phyloP scores from a whole-genome alignment of 2,797 vertebrate genomes.

The Etheostoma perlongum region DNA sequence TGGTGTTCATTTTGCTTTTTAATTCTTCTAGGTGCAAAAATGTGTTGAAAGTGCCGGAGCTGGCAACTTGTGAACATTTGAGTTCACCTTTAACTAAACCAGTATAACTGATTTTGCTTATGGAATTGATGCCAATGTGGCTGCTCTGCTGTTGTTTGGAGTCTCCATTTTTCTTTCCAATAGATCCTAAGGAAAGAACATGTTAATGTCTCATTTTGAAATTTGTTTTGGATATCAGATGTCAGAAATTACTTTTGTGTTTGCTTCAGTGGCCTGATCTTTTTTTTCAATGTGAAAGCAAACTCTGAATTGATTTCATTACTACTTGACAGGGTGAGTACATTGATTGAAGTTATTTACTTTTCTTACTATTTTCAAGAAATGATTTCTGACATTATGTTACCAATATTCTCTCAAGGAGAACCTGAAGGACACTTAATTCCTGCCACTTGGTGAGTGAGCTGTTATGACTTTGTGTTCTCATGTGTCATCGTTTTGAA shows the following conservation, averaged over 20 bases:
- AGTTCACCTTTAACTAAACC: conserved; percentile 53
- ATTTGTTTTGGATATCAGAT: neutral
- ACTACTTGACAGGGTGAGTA: conserved; percentile 86
- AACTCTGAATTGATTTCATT: conserved; percentile 78
- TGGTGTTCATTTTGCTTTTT: neutral
- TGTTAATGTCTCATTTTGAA: neutral
- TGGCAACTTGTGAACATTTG: neutral
- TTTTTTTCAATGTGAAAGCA: conserved; percentile 92
- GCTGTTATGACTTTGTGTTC: neutral
- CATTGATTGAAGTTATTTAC: neutral
- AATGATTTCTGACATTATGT: neutral
- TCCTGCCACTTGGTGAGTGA: neutral
- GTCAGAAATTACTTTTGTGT: conserved; percentile 2
- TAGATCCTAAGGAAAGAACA: neutral
- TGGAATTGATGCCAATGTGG: conserved; percentile 85
- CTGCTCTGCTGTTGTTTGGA: conserved; percentile 89
- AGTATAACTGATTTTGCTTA: conserved; percentile 75
- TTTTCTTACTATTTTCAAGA: neutral
- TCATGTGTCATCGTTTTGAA: neutral
- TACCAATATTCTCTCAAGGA: neutral
- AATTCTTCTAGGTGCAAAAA: conserved; percentile 10
- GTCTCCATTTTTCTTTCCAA: neutral
- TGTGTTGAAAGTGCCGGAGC: neutral
- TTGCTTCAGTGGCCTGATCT: conserved; percentile 87
- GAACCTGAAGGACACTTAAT: neutral